These are phyloP conservation scores for Probosciger aterrimus DNA, from an alignment of 2,113 vertebrate species.

Conservation along the genomic window DNA sequence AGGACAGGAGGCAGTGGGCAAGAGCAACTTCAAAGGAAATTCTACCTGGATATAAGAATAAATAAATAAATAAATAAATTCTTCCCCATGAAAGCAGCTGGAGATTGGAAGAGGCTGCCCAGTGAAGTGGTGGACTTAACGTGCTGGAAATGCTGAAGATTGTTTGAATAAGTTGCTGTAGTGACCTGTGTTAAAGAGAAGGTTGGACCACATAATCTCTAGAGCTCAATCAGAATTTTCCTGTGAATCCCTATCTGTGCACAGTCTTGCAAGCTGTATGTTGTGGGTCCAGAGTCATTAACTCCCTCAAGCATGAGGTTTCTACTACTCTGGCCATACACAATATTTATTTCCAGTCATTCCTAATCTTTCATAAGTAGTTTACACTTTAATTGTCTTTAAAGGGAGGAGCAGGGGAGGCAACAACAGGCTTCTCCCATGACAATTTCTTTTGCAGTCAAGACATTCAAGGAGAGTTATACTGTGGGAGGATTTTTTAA, in stretches of 20 bases:
- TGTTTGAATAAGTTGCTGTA: not conserved
- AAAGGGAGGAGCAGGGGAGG: not conserved
- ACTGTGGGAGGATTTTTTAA: constrained; percentile 44
- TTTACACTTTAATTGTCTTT: not conserved
- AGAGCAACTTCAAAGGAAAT: not conserved
- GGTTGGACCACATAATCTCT: not conserved
- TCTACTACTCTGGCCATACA: not conserved
- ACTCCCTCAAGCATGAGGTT: not conserved
- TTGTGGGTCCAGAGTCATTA: not conserved
- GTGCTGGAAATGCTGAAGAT: not conserved
- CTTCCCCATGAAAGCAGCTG: not conserved
- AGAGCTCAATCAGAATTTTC: not conserved
- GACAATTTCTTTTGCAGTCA: constrained; percentile 8
- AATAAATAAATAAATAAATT: not conserved
- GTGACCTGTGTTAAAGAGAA: not conserved
- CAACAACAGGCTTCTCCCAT: not conserved
- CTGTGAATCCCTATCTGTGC: not conserved
- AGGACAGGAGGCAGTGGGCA: not conserved
- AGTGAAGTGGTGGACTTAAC: not conserved
- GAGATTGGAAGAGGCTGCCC: not conserved
- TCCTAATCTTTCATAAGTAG: not conserved
- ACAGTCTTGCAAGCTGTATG: not conserved
- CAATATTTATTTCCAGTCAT: not conserved
- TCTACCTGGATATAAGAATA: not conserved
- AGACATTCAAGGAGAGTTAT: constrained; percentile 16